These are phyloP conservation scores for Galagoides demidoff DNA, from an alignment of 2,797 vertebrate genomes.

Conservation along the genomic window DNA sequence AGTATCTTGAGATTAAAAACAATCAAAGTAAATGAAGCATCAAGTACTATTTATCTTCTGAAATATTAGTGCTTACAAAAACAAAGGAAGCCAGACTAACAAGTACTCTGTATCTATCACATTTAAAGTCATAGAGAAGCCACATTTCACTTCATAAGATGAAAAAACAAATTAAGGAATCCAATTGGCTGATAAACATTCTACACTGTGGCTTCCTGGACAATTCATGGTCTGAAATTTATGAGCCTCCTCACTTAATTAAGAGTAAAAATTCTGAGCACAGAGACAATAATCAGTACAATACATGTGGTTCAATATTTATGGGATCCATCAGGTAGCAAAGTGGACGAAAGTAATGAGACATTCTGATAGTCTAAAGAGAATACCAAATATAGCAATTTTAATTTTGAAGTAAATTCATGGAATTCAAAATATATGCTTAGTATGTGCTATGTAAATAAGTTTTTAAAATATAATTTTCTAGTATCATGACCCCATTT, in stretches of 20 bases:
- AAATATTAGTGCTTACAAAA: constrained; percentile 81
- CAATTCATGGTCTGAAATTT: constrained; percentile 68
- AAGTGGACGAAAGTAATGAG: constrained; percentile 53
- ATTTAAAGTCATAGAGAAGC: neutral
- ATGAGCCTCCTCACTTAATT: constrained; percentile 76
- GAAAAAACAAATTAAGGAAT: constrained; percentile 34
- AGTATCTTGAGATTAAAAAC: constrained; percentile 81
- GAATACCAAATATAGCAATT: constrained; percentile 58
- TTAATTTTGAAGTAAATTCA: constrained; percentile 51
- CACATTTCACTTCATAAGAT: constrained; percentile 43
- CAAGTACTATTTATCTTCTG: constrained; percentile 75
- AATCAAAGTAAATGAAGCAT: constrained; percentile 78
- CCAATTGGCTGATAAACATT: constrained; percentile 49
- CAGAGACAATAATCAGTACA: constrained; percentile 72
- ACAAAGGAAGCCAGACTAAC: constrained; percentile 60
- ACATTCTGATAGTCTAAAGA: constrained; percentile 49
- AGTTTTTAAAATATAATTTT: constrained; percentile 49
- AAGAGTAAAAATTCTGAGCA: constrained; percentile 76
- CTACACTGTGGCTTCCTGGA: constrained; percentile 36
- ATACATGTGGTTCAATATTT: constrained; percentile 72
- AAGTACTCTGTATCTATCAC: constrained; percentile 51
- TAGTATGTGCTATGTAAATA: constrained; percentile 53
- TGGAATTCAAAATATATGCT: constrained; percentile 41
- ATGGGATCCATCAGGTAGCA: constrained; percentile 63
- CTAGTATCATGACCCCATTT: neutral